Percentiles rank a stretch among this genome's conserved stretches.
Conservation (phyloP, 2,113 vertebrate species). For the Neodon shergylaensis region DNA sequence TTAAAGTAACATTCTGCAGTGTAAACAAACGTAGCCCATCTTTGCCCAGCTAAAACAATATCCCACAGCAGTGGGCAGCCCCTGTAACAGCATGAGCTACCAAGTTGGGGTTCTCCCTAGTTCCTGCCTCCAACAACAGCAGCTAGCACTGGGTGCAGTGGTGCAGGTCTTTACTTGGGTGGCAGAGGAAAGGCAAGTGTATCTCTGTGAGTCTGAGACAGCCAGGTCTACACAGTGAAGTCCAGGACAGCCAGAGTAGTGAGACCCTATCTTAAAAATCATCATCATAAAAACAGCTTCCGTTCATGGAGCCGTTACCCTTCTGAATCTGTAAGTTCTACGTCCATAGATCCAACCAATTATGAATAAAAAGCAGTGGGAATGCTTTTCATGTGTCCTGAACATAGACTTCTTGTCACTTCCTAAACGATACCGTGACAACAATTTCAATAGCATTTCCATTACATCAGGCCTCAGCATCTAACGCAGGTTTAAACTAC, state of each 20-base stretch:
- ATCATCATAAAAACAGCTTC: background rate
- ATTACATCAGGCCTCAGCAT: background rate
- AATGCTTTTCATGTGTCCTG: background rate
- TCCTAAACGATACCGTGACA: background rate
- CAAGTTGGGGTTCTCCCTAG: background rate
- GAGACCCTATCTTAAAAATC: background rate
- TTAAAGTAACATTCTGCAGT: too few species aligned
- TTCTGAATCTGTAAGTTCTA: background rate
- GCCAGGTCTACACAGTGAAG: too few species aligned
- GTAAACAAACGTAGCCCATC: too few species aligned
- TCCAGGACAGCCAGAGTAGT: background rate
- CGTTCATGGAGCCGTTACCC: background rate
- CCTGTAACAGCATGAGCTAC: background rate
- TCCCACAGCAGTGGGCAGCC: background rate
- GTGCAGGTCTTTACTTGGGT: background rate
- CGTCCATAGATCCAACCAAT: background rate
- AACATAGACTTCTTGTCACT: background rate
- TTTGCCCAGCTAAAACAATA: background rate
- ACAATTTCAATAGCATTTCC: background rate
- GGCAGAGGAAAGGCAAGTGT: background rate
- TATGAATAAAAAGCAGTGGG: background rate
- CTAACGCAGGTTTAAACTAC: background rate
- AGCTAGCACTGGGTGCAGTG: background rate
- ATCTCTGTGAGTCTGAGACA: background rate
- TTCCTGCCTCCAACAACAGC: background rate